These are phyloP conservation scores for Glyphotaelius pellucidus DNA, from an alignment of 2,888 invertebrate genomes.

Conservation along the genomic window DNA sequence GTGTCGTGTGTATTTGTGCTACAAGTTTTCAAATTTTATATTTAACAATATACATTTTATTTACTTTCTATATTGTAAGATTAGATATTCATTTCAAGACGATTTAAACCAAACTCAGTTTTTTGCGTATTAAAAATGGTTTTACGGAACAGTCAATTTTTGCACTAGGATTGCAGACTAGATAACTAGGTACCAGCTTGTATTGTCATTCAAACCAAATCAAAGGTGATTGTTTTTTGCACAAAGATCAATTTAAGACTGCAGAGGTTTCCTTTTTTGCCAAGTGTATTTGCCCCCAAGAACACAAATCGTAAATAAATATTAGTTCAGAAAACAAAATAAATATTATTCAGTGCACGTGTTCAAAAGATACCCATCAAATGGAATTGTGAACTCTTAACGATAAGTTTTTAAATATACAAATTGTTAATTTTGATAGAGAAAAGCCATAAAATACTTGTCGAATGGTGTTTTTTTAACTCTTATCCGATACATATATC, in stretches of 20 bases:
- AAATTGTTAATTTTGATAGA: background rate
- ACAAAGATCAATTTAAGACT: background rate
- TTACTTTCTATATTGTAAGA: too few species aligned
- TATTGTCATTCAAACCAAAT: too few species aligned
- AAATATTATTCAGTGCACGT: background rate
- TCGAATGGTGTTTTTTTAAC: background rate
- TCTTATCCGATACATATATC: constrained; percentile 29
- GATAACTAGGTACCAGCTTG: too few species aligned
- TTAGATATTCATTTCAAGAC: too few species aligned
- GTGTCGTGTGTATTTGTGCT: too few species aligned
- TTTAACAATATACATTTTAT: too few species aligned
- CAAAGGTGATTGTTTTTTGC: too few species aligned
- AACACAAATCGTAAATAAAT: background rate
- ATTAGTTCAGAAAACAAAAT: background rate
- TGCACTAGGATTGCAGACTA: too few species aligned
- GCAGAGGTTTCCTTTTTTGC: background rate
- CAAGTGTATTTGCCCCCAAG: background rate
- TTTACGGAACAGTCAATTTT: too few species aligned
- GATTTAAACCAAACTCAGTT: too few species aligned
- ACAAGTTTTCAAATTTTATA: too few species aligned
- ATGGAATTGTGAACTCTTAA: background rate
- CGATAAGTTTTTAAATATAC: background rate
- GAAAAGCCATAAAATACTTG: background rate
- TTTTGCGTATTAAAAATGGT: too few species aligned
- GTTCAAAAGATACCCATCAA: background rate